These are phyloP conservation scores for Podiceps cristatus DNA, from an alignment of 2,113 vertebrate species.

Conservation along the genomic window DNA sequence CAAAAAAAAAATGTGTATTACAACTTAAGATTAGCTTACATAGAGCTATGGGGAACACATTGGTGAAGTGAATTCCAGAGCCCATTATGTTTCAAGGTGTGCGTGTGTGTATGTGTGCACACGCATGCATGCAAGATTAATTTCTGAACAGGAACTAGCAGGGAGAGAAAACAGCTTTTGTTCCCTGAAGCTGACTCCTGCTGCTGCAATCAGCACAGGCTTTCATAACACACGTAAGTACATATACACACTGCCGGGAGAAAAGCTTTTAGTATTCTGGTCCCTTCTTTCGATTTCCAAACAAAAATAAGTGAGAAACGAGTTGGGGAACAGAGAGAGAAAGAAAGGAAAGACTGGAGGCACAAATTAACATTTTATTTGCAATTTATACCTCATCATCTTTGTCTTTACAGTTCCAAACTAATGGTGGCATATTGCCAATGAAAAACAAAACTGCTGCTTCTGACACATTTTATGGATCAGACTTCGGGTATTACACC, in stretches of 20 bases:
- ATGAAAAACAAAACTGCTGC: neutral
- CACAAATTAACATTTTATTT: neutral
- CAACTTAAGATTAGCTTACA: neutral
- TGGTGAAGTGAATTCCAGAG: neutral
- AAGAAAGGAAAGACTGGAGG: neutral
- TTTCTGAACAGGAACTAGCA: slow-evolving; percentile 33
- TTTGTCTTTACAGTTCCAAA: neutral
- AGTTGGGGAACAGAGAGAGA: neutral
- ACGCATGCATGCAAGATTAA: neutral
- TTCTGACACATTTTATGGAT: neutral
- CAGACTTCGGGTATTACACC: neutral
- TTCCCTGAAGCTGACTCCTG: slow-evolving; percentile 58
- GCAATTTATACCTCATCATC: neutral
- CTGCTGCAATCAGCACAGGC: slow-evolving; percentile 63
- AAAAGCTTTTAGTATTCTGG: slow-evolving; percentile 49
- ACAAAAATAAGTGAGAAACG: neutral
- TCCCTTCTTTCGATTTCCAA: slow-evolving; percentile 10
- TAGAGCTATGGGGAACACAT: neutral
- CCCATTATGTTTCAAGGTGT: neutral
- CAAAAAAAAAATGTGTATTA: neutral
- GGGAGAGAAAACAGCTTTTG: slow-evolving; percentile 52
- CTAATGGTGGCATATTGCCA: neutral
- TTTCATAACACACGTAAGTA: slow-evolving; percentile 44
- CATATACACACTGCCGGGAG: slow-evolving; percentile 33
- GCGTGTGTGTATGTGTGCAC: neutral